A percentile compares a stretch with the other conserved stretches of the same genome.
These are phyloP conservation scores for Matsumurasca onukii DNA, from an alignment of 1,140 invertebrate genomes.

Conservation along the genomic window DNA sequence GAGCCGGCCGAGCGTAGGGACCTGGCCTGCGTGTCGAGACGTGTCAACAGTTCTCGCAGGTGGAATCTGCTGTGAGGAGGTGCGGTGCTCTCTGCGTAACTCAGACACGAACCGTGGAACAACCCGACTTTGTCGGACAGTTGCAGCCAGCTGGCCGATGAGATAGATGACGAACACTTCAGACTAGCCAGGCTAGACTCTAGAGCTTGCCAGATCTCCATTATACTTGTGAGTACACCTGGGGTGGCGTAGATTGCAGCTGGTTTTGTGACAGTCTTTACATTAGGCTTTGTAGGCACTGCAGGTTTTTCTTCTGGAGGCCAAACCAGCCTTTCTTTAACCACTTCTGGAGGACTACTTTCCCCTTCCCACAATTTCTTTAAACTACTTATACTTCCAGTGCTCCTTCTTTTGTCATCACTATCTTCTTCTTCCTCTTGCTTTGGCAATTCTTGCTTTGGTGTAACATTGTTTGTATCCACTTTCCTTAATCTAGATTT, in stretches of 20 bases:
- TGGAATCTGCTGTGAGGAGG: slow-evolving; percentile 87
- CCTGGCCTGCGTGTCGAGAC: slow-evolving; percentile 77
- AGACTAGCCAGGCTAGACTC: slow-evolving; percentile 64
- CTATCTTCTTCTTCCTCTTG: slow-evolving; percentile 65
- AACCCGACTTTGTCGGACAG: slow-evolving; percentile 80
- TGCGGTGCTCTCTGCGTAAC: slow-evolving; percentile 69
- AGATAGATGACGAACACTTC: slow-evolving; percentile 58
- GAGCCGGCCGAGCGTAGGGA: slow-evolving; percentile 70
- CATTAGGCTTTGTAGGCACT: slow-evolving; percentile 66
- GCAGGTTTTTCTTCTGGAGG: slow-evolving; percentile 62
- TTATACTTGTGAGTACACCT: slow-evolving; percentile 55
- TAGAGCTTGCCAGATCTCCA: slow-evolving; percentile 67
- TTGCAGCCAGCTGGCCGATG: slow-evolving; percentile 73
- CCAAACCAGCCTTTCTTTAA: slow-evolving; percentile 57
- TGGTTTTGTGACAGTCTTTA: slow-evolving; percentile 43
- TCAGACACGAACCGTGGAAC: slow-evolving; percentile 73
- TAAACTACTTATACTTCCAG: slow-evolving; percentile 88
- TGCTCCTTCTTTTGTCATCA: slow-evolving; percentile 86
- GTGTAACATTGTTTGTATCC: slow-evolving; percentile 51
- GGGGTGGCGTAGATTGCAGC: slow-evolving; percentile 67
- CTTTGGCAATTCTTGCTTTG: no score
- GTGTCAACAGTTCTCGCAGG: slow-evolving; percentile 79
- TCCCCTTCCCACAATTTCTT: slow-evolving; percentile 89
- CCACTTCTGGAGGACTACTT: slow-evolving; percentile 56
- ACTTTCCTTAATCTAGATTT: slow-evolving; percentile 83